These are phyloP conservation scores for Drosophila murphyi DNA, from an alignment of 1,140 invertebrate genomes.

Conservation along the genomic window DNA sequence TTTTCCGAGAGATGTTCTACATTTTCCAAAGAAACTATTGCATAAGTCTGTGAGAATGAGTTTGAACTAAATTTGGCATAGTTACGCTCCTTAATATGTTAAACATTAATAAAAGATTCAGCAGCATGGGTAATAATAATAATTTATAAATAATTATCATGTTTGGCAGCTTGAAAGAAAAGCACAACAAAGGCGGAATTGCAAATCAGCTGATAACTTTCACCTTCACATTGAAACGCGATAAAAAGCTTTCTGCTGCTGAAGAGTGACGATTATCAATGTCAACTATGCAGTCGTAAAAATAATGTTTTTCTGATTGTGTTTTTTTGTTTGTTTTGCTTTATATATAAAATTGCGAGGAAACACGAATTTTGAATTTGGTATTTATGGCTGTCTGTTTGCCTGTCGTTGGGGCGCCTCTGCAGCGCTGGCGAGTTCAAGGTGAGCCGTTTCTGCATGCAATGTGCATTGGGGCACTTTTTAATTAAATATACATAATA, in stretches of 20 bases:
- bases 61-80: too few species aligned
- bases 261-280: slow-evolving; percentile 3
- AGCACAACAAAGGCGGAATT: slow-evolving; percentile 23
- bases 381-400: slow-evolving; percentile 5
- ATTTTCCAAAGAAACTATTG: too few species aligned
- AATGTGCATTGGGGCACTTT: neutral
- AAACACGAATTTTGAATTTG: slow-evolving; percentile 27
- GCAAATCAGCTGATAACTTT: slow-evolving; percentile 72
- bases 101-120: too few species aligned
- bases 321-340: neutral
- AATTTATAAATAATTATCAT: neutral
- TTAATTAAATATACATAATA: neutral
- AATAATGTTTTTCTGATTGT: neutral
- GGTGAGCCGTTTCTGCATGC: slow-evolving; percentile 39
- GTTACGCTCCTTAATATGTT: too few species aligned
- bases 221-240: slow-evolving; percentile 72
- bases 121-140: too few species aligned
- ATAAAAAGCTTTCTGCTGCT: slow-evolving; percentile 31
- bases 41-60: too few species aligned
- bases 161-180: neutral
- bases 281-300: slow-evolving; percentile 16
- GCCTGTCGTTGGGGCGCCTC: slow-evolving; percentile 9
- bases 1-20: too few species aligned
- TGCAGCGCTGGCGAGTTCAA: slow-evolving; percentile 54
- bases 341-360: slow-evolving; percentile 8